Base-by-base conservation (phyloP, 2,888 invertebrate species). In the Brenthis hecate region DNA sequence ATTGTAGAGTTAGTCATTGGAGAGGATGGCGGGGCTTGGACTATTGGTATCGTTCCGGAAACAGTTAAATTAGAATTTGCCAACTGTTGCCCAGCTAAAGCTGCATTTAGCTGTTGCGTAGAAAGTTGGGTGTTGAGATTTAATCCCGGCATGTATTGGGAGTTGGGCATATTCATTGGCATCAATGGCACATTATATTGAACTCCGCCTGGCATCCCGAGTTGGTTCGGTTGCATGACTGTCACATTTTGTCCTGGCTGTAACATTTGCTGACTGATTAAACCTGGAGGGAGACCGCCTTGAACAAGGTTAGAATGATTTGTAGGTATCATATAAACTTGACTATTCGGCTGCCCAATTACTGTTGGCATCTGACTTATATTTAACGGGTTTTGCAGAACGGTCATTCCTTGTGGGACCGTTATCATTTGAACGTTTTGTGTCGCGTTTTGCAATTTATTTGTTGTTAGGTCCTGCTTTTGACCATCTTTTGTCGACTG, bases 341-440 rank as follows among this genome's bases (percentile, higher is more conserved):
- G 92, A 75, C 87, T 89, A 72, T 91, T 91, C 0, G 82, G 87
- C 68, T 92, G 92, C 0, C 91, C 91, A 5, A 92, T 79, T 67
- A 91, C 78, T 0, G 88, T 85, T 3, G 87, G 90, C 80, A 91
- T 85, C 74, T 92, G 92, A 72, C 88, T 80, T 54, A 92, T 85
- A 70, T 89, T 91, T 6, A 92, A 73, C 0, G 89, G 91, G 72
- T 91, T 92, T 70, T 92, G 92, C 1, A 92, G 75, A 0, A 92
- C 89, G 0, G 92, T 91, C 91, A 92, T 92, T 50, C 92, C 92
- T 60, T 85, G 91, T 0, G 92, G 92, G 0, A 92, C 89, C 0
- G 91, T 91, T 70, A 92, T 91, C 92, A 92, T 92, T 77, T 92
- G 92, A 8, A 92, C 86, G 73, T 92, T 92, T 67, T 92, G 92